Percentiles rank a stretch among this genome's conserved stretches.
Conservation (phyloP, 2,888 invertebrate genomes). For the Synergus japonicus region DNA sequence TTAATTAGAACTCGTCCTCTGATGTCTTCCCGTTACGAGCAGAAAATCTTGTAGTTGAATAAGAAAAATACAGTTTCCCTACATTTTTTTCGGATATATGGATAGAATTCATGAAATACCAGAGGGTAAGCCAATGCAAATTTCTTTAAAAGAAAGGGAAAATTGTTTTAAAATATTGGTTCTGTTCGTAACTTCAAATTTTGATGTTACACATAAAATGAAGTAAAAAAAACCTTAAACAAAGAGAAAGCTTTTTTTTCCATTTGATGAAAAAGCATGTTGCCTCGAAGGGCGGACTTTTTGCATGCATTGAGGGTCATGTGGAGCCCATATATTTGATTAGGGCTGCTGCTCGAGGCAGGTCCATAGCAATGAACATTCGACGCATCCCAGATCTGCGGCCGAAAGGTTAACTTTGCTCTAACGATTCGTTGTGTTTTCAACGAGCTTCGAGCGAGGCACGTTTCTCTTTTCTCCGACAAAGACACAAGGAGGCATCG, state of each 20-base stretch:
- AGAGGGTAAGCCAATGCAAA: too few species aligned
- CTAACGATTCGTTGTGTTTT: conserved; percentile 31
- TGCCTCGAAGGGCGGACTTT: conserved; percentile 5
- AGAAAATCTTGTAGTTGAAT: too few species aligned
- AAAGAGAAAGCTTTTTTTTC: neutral
- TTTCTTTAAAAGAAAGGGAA: too few species aligned
- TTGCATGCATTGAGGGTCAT: conserved; percentile 11
- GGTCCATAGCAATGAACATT: conserved; percentile 32
- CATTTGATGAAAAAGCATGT: neutral
- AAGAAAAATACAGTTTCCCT: too few species aligned
- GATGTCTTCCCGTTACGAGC: conserved; percentile 41
- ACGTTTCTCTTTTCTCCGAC: conserved; percentile 14
- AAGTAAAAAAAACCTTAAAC: neutral
- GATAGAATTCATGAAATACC: too few species aligned
- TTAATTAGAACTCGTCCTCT: conserved; percentile 63
- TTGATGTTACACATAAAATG: too few species aligned
- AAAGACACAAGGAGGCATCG: conserved; percentile 39
- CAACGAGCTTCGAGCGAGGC: conserved; percentile 21
- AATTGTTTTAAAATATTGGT: too few species aligned
- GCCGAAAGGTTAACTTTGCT: conserved; percentile 30
- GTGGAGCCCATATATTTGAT: conserved; percentile 36
- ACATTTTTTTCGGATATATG: too few species aligned
- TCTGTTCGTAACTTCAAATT: too few species aligned
- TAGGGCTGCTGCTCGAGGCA: conserved; percentile 40
- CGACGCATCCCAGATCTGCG: conserved; percentile 31